Conservation (phyloP, 2,888 invertebrate species). For the Alloscopus bannaensis region DNA sequence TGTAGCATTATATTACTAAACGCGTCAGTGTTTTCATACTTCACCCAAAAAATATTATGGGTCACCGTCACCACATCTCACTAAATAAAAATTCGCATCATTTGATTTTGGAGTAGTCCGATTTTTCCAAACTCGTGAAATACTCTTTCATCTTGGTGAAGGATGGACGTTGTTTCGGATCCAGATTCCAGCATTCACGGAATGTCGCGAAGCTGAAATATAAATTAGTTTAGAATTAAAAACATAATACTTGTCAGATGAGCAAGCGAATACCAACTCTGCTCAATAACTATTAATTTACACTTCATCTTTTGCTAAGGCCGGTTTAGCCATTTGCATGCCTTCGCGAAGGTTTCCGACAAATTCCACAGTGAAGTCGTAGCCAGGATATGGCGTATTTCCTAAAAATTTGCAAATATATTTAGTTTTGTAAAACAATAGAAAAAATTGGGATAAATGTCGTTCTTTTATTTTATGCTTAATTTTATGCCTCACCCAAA, state of each 20-base stretch:
- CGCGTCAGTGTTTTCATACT: too few species aligned
- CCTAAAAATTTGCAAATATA: too few species aligned
- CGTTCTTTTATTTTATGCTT: too few species aligned
- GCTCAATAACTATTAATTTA: conserved; percentile 3
- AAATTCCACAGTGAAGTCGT: conserved; percentile 34
- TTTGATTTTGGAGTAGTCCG: too few species aligned
- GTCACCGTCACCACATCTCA: too few species aligned
- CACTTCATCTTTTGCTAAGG: conserved; percentile 36
- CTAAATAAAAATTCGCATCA: too few species aligned
- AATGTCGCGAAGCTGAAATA: conserved; percentile 2
- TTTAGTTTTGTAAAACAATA: too few species aligned
- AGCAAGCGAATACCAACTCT: neutral
- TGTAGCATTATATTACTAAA: too few species aligned
- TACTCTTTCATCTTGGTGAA: neutral
- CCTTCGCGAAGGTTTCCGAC: conserved; percentile 35
- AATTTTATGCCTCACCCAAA: conserved; percentile 31
- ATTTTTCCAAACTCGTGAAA: too few species aligned
- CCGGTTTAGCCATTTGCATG: conserved; percentile 36
- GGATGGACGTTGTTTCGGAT: conserved; percentile 26
- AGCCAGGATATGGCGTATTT: conserved; percentile 56
- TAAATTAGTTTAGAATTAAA: neutral
- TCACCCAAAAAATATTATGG: too few species aligned
- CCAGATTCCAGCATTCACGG: conserved; percentile 39
- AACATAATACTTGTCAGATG: neutral
- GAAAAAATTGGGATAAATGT: too few species aligned